phyloP scores from a whole-genome alignment of 2,888 invertebrate genomes.

The Anoplius nigerrimus region DNA sequence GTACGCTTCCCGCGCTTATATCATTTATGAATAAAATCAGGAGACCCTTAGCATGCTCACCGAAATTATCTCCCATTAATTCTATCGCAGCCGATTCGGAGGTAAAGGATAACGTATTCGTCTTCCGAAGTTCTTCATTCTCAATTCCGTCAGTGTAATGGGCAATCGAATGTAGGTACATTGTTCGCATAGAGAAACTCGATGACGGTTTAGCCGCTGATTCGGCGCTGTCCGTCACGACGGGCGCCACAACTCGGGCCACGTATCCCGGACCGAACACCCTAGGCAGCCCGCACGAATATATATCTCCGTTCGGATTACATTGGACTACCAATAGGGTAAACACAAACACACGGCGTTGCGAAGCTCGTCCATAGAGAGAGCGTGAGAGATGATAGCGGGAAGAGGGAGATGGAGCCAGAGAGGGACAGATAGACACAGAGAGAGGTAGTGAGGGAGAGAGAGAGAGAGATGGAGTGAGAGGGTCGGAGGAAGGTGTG shows the following conservation, averaged over 20 bases:
- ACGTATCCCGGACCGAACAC: constrained; percentile 46
- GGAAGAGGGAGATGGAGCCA: constrained; percentile 17
- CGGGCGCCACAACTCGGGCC: constrained; percentile 57
- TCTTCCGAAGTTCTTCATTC: no score
- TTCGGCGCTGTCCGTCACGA: constrained; percentile 58
- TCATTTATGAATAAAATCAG: no score
- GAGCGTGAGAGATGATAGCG: constrained; percentile 18
- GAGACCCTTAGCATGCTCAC: no score
- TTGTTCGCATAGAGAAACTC: constrained; percentile 52
- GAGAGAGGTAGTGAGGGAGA: constrained; percentile 20
- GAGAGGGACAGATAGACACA: constrained; percentile 6
- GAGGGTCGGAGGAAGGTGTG: constrained; percentile 8
- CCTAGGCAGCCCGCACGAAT: constrained; percentile 44
- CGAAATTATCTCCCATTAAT: no score
- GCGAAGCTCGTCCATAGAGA: constrained; percentile 27
- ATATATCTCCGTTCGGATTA: constrained; percentile 68
- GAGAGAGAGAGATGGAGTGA: constrained; percentile 19
- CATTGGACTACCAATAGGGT: constrained; percentile 65
- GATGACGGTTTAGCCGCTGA: constrained; percentile 67
- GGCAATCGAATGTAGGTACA: constrained; percentile 31
- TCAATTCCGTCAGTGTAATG: constrained; percentile 10
- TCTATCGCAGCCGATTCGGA: no score
- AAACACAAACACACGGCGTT: constrained; percentile 52
- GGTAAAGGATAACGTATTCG: no score
- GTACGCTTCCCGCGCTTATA: no score